phyloP scores from a whole-genome alignment of 1,140 invertebrate species.

The Pseudoatta argentina region DNA sequence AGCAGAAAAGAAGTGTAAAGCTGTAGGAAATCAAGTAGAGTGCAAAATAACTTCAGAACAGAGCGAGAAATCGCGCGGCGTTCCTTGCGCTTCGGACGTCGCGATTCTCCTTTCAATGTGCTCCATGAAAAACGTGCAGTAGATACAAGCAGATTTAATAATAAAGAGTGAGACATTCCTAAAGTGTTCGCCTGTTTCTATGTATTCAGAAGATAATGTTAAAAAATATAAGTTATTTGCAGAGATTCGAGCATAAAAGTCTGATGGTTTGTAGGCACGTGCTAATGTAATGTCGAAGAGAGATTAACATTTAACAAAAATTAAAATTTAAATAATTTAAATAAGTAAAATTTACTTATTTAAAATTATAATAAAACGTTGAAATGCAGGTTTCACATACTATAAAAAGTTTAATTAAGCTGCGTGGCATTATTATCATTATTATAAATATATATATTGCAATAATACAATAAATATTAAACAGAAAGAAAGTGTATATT shows the following conservation, averaged over 20 bases:
- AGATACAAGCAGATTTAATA: constrained; percentile 45
- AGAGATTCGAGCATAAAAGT: constrained; percentile 3
- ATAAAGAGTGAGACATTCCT: constrained; percentile 15
- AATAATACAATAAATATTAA: not conserved
- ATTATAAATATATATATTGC: not conserved
- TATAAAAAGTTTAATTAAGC: not conserved
- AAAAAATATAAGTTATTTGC: not conserved
- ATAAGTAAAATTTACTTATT: not conserved
- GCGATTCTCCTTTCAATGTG: constrained; percentile 47
- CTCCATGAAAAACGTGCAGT: constrained; percentile 50
- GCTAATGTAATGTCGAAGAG: not conserved
- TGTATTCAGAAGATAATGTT: not conserved
- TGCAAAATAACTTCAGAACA: constrained; percentile 62
- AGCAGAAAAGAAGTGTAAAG: constrained; percentile 65
- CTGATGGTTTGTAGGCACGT: not conserved
- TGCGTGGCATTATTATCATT: not conserved
- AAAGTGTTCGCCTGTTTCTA: constrained; percentile 5
- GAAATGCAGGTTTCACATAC: not conserved
- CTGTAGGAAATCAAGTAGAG: constrained; percentile 59
- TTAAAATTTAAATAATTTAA: constrained; percentile 5
- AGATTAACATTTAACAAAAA: constrained; percentile 4
- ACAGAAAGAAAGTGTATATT: not conserved
- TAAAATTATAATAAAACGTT: constrained; percentile 1
- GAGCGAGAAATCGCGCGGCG: constrained; percentile 49
- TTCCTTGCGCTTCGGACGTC: constrained; percentile 35